Evolutionary conservation across 2,113 vertebrate genomes (phyloP), one percentile per base, ranked within the genome.

Genomic region (Alosa alosa): DNA sequence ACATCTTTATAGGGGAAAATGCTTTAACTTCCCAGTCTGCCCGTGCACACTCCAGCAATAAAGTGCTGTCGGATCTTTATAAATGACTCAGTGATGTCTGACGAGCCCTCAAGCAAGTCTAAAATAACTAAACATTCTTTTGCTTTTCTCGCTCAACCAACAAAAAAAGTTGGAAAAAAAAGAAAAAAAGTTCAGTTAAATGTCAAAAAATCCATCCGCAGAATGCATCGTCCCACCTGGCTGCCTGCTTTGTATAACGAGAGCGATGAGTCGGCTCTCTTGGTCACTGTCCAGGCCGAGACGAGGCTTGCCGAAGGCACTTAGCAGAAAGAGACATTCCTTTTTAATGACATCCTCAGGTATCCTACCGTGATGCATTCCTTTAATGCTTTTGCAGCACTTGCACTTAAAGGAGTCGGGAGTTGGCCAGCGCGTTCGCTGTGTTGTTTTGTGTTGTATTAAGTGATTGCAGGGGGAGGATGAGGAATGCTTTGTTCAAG

Each of bases 311-410:
- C 22, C 57, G 36, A 10, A 64, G 20, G 72, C 83, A 87, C 83
- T 87, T 87, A 86, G 68, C 82, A 86, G 83, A 46, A 84, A 13
- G 25, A 68, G 22, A 0, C 60, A 36, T 31, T 55, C 52, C 1
- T 55, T 17, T 55, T 68, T 68, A 68, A 72, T 47, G 50, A 64
- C 50, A 64, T 81, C 50, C 72, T 81, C 17, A 31, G 46, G 83
- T 57, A 83, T 52, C 20, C 36, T 15, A 22, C 82, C 55, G 57
- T 36, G 82, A 86, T 82, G 85, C 25, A 83, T 72, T 86, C 45
- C 82, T 83, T 9, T 68, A 50, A 50, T 50, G 11, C 82, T 11
- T 82, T 60, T 25, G 36, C 72, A 41, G 18, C 45, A 36, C 86
- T 60, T 49, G 25, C 64, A 72, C 64, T 31, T 72, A 68, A 6